A percentile compares a stretch with the other conserved stretches of the same genome.
phyloP scores from a whole-genome alignment of 2,113 vertebrate genomes.

The Ptilorrhoa leucosticta region DNA sequence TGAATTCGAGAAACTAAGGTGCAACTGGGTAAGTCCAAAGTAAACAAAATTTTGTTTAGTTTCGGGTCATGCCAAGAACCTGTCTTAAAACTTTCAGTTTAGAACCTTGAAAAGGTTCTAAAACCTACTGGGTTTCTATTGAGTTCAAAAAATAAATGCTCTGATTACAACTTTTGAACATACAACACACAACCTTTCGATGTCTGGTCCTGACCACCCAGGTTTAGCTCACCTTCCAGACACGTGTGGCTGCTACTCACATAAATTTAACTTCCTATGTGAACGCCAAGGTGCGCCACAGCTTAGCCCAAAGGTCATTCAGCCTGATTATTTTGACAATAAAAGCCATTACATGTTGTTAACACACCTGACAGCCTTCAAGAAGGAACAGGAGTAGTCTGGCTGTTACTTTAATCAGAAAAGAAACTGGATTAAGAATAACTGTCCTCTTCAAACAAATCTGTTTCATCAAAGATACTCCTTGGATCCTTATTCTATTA shows the following conservation, averaged over 20 bases:
- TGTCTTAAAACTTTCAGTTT: neutral
- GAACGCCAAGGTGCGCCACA: neutral
- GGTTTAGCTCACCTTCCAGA: neutral
- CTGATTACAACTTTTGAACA: neutral
- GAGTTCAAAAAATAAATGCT: neutral
- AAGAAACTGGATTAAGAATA: neutral
- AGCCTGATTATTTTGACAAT: neutral
- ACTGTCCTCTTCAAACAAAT: neutral
- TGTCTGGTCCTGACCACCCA: neutral
- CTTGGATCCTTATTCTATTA: neutral
- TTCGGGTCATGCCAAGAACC: neutral
- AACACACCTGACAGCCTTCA: neutral
- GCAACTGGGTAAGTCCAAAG: neutral
- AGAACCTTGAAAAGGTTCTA: neutral
- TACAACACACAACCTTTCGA: neutral
- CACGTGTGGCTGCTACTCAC: neutral
- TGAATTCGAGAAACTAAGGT: neutral
- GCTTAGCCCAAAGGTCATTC: neutral
- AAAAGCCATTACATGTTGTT: neutral
- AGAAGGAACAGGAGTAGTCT: neutral
- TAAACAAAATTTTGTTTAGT: neutral
- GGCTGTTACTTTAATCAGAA: neutral
- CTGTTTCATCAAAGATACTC: constrained; percentile 1
- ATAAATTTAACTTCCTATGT: neutral
- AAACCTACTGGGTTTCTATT: neutral